A percentile compares a stretch with the other conserved stretches of the same genome.
phyloP scores from a whole-genome alignment of 2,888 invertebrate genomes.

The Odontomyia ornata region DNA sequence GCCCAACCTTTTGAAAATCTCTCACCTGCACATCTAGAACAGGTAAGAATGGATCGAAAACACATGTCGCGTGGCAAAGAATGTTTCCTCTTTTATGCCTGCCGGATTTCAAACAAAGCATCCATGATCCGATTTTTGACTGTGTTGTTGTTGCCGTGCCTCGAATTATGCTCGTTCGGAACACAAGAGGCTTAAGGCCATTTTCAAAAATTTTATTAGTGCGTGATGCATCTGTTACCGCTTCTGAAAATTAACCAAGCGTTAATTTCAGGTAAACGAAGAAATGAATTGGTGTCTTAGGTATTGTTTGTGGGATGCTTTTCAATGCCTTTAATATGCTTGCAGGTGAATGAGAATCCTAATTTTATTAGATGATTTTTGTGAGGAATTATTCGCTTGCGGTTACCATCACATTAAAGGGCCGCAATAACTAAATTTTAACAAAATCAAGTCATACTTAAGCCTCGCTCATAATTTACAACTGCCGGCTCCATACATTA shows the following conservation, averaged over 20 bases:
- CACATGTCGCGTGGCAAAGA: constrained; percentile 5
- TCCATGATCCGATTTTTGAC: not conserved
- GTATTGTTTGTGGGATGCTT: no score
- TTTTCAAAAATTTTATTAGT: not conserved
- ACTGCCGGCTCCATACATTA: no score
- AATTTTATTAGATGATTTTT: no score
- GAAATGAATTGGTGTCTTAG: no score
- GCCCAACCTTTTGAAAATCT: not conserved
- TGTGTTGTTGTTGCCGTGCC: not conserved
- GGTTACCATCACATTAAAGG: no score
- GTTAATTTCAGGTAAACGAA: not conserved
- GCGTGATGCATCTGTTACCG: constrained; percentile 10
- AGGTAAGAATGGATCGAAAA: constrained; percentile 7
- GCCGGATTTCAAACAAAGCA: not conserved
- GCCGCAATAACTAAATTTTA: no score
- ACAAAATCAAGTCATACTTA: no score
- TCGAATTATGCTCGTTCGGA: not conserved
- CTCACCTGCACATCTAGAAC: not conserved
- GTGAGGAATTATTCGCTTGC: no score
- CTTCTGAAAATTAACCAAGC: constrained; percentile 4
- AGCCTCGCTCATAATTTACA: no score
- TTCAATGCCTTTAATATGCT: no score
- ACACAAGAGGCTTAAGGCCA: not conserved
- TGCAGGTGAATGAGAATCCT: no score
- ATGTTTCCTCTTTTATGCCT: constrained; percentile 2